phyloP scores from a whole-genome alignment of 2,888 invertebrate species.

The Stenotaenia linearis region DNA sequence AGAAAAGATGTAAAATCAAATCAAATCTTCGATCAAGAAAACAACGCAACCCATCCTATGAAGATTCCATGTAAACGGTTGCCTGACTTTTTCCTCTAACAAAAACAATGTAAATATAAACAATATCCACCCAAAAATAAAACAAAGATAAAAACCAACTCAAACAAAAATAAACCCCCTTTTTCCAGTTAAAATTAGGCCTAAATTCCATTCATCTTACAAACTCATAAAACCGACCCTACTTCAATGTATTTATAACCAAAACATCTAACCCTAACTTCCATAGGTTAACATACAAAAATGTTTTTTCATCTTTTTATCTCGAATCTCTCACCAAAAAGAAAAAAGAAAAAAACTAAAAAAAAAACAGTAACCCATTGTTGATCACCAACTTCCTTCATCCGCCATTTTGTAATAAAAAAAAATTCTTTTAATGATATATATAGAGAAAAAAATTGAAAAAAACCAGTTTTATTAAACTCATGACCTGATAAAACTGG shows the following conservation, averaged over 20 bases:
- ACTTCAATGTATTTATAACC: not conserved
- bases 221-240: not conserved
- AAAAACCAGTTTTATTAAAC: constrained; percentile 14
- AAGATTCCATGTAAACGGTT: too few species aligned
- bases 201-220: not conserved
- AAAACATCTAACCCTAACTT: not conserved
- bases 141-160: too few species aligned
- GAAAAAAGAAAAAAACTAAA: not conserved
- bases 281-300: not conserved
- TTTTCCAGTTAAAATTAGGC: not conserved
- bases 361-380: not conserved
- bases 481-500: constrained; percentile 14
- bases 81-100: too few species aligned
- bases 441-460: not conserved
- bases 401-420: not conserved
- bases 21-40: too few species aligned
- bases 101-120: too few species aligned
- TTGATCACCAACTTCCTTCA: too few species aligned
- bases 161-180: not conserved
- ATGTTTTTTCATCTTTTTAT: not conserved
- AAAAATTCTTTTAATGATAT: not conserved
- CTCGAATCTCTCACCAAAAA: not conserved
- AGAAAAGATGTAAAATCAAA: too few species aligned
- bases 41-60: too few species aligned
- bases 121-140: too few species aligned